Evolutionary conservation across 2,888 invertebrate genomes (phyloP).

Genomic region (Dicyrtoma fusca): DNA sequence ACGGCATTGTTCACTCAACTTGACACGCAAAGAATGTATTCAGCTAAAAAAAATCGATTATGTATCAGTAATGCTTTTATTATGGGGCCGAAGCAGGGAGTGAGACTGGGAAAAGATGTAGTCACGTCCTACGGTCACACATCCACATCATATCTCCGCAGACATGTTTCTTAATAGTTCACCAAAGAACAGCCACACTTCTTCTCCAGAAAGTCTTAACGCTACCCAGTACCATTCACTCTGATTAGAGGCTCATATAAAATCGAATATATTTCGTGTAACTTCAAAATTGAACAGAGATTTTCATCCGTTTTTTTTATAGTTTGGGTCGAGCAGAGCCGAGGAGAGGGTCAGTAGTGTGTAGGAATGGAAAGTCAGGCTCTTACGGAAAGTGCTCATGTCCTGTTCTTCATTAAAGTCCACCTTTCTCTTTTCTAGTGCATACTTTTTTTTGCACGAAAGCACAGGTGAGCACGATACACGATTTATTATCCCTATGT

Average conservation of each 20-base stretch:
- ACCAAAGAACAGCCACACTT: no score
- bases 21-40: conserved; percentile 43
- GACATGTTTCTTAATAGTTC: conserved; percentile 1
- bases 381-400: no score
- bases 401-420: no score
- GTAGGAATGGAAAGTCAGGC: no score
- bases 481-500: no score
- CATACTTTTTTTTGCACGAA: no score
- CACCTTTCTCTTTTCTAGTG: no score
- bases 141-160: conserved; percentile 22
- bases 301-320: conserved; percentile 4
- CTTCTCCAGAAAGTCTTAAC: no score
- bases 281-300: conserved; percentile 10
- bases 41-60: conserved; percentile 26
- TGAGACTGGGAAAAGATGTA: not conserved
- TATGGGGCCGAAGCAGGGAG: not conserved
- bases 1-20: conserved; percentile 37
- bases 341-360: no score
- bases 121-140: not conserved
- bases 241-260: conserved; percentile 1
- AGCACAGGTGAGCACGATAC: no score
- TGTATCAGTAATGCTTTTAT: conserved; percentile 14
- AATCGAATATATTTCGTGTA: not conserved
- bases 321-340: not conserved
- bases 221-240: not conserved